Base-by-base conservation (phyloP, 2,888 invertebrate species). In the Microctonus brassicae region DNA sequence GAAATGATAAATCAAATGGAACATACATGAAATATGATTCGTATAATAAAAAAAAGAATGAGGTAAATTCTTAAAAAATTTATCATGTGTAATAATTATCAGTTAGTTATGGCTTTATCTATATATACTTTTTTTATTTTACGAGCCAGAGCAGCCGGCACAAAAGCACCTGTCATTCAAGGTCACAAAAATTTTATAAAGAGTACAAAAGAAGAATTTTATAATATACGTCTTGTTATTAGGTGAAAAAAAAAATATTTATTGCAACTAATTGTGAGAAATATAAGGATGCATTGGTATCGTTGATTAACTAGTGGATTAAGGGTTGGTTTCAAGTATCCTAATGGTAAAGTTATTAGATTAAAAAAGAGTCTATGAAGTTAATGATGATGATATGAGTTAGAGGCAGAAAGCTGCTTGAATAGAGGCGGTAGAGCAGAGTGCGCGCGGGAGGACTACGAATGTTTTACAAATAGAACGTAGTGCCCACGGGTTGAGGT, bases 391-490 rank as follows among this genome's bases (percentile, higher is more conserved):
- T 55, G 55, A 55, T n/a, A 55, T 26, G 26, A 63, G 63, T 47
- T 26, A 17, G 24, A 6, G 26, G 29, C 64, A 53, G 10, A 34
- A 64, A 58, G 63, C 10, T 24, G 24, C 11, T 53, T 47, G 33
- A 39, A 9, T 11, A n/a, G n/a, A 39, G 58, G 47, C 42, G 33
- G 33, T 47, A 63, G 55, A 60, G 60, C 65, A 42, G 34, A 42
- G 55, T 63, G 76, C 73, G 83, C 81, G 86, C 84, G 86, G 84
- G 86, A 85, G 85, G 82, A 84, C 83, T 83, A 29, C 29, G 82
- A 80, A 86, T 86, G 87, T 86, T 86, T 87, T 87, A 86, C 87
- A 87, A 87, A 87, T 87, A 87, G 87, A 87, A 86, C 84, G 83
- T 84, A 85, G 80, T 80, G 78, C 71, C 64, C 75, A 77, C 78